These are phyloP conservation scores for Python bivittatus DNA, from an alignment of 2,113 vertebrate species.

Conservation along the genomic window DNA sequence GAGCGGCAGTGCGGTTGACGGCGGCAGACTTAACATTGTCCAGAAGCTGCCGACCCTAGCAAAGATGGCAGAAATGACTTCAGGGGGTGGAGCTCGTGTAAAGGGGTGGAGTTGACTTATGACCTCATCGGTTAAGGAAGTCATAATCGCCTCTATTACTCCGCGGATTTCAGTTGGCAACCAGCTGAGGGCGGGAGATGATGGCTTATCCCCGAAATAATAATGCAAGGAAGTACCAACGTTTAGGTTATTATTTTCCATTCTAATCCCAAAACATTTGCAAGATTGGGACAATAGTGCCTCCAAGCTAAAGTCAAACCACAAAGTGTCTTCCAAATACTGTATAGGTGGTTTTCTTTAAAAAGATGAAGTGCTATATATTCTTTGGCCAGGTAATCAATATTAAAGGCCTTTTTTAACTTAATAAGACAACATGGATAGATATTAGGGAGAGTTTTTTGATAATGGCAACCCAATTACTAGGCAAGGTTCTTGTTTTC, in stretches of 20 bases:
- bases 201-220: neutral
- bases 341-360: no score
- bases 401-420: no score
- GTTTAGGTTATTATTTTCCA: neutral
- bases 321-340: neutral
- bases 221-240: neutral
- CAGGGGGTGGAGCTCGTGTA: neutral
- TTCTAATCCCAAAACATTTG: neutral
- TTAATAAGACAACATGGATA: no score
- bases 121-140: neutral
- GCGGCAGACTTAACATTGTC: no score
- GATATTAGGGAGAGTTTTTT: no score
- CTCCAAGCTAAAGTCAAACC: neutral
- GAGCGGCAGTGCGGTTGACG: accelerated
- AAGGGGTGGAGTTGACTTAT: neutral
- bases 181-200: neutral
- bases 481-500: neutral
- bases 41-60: neutral
- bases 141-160: neutral
- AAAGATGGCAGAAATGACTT: slow-evolving; percentile 37
- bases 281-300: neutral
- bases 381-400: no score
- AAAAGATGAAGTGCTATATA: no score
- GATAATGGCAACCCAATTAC: no score
- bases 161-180: neutral